phyloP scores from a whole-genome alignment of 2,797 vertebrate genomes.

The Chloroceryle amazona region DNA sequence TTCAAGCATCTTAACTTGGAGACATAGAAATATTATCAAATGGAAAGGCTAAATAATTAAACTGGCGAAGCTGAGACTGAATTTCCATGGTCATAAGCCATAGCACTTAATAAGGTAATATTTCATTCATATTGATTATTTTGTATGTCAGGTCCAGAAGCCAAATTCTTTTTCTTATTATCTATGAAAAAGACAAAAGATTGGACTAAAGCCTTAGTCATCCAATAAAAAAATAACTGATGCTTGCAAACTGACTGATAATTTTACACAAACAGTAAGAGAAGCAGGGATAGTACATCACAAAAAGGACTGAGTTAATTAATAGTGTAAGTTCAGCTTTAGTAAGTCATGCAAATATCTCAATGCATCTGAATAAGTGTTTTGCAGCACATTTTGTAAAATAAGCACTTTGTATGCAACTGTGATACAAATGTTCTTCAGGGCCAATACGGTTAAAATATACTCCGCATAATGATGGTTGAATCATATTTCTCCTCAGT shows the following conservation, averaged over 20 bases:
- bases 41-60: not conserved
- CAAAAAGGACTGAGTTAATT: not conserved
- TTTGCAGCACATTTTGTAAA: conserved; percentile 9
- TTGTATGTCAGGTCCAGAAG: not conserved
- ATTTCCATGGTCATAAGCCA: not conserved
- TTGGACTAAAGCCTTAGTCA: not conserved
- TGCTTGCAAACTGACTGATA: not conserved
- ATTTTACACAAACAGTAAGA: not conserved
- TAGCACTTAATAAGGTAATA: not conserved
- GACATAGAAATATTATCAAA: not conserved
- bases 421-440: not conserved
- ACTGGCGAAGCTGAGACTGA: not conserved
- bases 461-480: not conserved
- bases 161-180: not conserved
- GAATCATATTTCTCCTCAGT: not conserved
- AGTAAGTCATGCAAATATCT: not conserved
- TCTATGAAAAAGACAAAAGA: not conserved
- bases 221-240: not conserved
- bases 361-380: not conserved
- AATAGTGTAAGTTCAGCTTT: not conserved
- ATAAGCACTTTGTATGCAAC: not conserved
- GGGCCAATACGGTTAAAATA: not conserved
- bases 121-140: not conserved
- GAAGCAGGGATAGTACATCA: not conserved
- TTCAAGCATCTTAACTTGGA: not conserved